Conservation (phyloP, 2,113 vertebrate genomes). For the Tachysurus fulvidraco region DNA sequence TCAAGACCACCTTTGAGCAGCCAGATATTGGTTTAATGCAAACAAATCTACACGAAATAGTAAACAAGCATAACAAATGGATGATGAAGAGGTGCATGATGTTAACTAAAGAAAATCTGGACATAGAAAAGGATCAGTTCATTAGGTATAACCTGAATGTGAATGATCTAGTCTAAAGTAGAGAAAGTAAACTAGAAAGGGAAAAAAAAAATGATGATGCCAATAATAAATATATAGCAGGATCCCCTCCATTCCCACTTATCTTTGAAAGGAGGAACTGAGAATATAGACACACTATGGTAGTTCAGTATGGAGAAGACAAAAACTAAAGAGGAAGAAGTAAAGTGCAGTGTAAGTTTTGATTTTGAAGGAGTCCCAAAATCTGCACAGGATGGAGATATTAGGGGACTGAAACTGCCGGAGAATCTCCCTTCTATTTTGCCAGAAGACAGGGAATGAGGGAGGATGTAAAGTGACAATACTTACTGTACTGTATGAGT, state of each 20-base stretch:
- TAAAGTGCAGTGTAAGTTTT: background rate
- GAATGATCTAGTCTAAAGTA: background rate
- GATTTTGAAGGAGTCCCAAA: background rate
- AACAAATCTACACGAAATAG: background rate
- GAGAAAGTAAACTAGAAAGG: background rate
- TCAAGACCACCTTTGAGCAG: background rate
- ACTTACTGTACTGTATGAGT: too few relatives aligned
- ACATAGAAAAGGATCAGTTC: background rate
- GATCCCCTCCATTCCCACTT: background rate
- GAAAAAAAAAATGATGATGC: background rate
- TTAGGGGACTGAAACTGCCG: background rate
- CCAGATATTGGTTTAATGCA: background rate
- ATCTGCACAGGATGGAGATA: background rate
- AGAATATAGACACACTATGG: too few relatives aligned
- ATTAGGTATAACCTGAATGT: background rate
- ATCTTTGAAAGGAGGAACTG: too few relatives aligned
- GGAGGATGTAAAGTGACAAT: conserved; percentile 18
- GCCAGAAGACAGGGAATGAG: background rate
- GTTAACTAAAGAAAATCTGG: background rate
- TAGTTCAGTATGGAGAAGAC: background rate
- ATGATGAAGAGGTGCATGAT: background rate
- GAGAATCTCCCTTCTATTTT: background rate
- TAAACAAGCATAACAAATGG: background rate
- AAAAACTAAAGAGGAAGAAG: background rate
- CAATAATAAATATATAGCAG: background rate